phyloP scores from a whole-genome alignment of 1,140 invertebrate species.

The Sarcophaga bullata region DNA sequence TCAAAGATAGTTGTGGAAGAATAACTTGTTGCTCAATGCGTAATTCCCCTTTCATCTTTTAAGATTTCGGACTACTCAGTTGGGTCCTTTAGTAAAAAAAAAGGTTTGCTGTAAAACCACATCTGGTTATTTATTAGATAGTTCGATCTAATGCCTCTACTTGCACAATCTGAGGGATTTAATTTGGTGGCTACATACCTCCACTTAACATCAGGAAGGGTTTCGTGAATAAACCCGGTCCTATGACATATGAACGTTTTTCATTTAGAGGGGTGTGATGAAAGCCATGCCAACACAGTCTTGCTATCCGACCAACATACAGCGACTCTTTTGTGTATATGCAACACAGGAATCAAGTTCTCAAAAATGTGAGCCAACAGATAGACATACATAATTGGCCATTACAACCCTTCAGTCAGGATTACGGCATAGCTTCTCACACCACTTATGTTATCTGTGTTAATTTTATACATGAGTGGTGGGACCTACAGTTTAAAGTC shows the following conservation, averaged over 20 bases:
- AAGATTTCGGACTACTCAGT: not conserved
- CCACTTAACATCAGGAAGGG: not conserved
- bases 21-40: not conserved
- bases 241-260: not conserved
- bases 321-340: not conserved
- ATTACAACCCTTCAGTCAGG: too few species aligned
- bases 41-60: not conserved
- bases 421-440: too few species aligned
- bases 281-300: not conserved
- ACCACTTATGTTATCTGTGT: too few species aligned
- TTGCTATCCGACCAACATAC: slow-evolving; percentile 3
- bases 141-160: not conserved
- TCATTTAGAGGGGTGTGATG: not conserved
- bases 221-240: not conserved
- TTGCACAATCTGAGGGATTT: not conserved
- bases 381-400: too few species aligned
- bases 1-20: not conserved
- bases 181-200: not conserved
- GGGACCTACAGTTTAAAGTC: too few species aligned
- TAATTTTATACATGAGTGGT: too few species aligned
- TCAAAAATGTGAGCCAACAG: not conserved
- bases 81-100: not conserved
- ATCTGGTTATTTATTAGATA: not conserved
- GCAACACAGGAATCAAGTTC: not conserved
- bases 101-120: not conserved